Conservation (phyloP, 2,888 invertebrate genomes). For the Euproctis similis region DNA sequence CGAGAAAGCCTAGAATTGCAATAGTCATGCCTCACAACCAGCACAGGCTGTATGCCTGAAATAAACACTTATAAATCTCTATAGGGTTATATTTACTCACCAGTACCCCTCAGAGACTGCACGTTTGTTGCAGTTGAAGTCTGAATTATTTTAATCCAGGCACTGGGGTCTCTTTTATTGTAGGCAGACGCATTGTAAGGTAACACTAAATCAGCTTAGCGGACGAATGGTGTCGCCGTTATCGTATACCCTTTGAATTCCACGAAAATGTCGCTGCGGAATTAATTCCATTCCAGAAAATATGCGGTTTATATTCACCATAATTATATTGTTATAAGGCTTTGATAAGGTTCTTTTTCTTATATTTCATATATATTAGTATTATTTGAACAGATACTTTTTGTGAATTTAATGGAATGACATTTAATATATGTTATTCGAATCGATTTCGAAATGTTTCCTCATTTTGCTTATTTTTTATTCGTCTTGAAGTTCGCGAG, state of each 20-base stretch:
- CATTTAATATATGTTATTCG: too few species aligned
- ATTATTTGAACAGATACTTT: too few species aligned
- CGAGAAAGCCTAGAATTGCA: slow-evolving; percentile 35
- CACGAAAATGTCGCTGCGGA: slow-evolving; percentile 39
- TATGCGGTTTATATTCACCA: too few species aligned
- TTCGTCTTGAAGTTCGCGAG: too few species aligned
- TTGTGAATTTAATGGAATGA: too few species aligned
- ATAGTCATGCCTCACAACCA: slow-evolving; percentile 30
- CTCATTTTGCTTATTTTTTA: too few species aligned
- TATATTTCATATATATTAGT: too few species aligned
- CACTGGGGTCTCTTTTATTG: slow-evolving; percentile 58
- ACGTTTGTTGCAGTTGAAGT: slow-evolving; percentile 58
- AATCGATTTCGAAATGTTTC: too few species aligned
- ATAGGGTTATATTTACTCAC: slow-evolving; percentile 68
- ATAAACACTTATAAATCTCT: slow-evolving; percentile 72
- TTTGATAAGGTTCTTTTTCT: too few species aligned
- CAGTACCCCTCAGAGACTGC: slow-evolving; percentile 54
- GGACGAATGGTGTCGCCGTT: slow-evolving; percentile 52
- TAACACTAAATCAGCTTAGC: slow-evolving; percentile 67
- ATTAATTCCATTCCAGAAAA: too few species aligned
- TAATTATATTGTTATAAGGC: too few species aligned
- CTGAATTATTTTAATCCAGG: slow-evolving; percentile 62
- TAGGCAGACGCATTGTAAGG: slow-evolving; percentile 48
- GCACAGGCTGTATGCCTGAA: slow-evolving; percentile 40
- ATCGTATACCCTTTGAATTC: slow-evolving; percentile 50